A percentile compares a stretch with the other conserved stretches of the same genome.
phyloP scores from a whole-genome alignment of 2,888 invertebrate species.

The Cosmorhoe ocellata region DNA sequence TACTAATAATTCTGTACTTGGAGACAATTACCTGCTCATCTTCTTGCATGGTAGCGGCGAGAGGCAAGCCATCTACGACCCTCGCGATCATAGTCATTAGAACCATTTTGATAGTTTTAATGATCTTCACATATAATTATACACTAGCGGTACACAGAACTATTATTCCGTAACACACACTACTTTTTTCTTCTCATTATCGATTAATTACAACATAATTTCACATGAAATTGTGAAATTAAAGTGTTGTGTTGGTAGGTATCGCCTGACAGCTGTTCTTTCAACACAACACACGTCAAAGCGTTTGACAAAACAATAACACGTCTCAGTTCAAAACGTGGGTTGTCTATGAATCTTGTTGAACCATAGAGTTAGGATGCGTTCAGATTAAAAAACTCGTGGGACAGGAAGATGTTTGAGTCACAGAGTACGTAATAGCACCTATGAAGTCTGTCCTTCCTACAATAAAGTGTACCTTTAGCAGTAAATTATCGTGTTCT shows the following conservation, averaged over 20 bases:
- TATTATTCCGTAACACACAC: slow-evolving; percentile 37
- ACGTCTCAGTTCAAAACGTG: slow-evolving; percentile 59
- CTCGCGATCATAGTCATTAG: slow-evolving; percentile 98
- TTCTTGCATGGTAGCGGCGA: slow-evolving; percentile 98
- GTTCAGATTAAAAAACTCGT: slow-evolving; percentile 21
- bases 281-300: slow-evolving; percentile 59
- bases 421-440: too few species aligned
- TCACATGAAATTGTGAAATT: background rate
- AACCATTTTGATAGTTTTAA: slow-evolving; percentile 87
- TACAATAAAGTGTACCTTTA: too few species aligned
- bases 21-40: slow-evolving; percentile 92
- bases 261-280: slow-evolving; percentile 47
- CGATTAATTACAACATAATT: slow-evolving; percentile 38
- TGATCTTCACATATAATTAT: slow-evolving; percentile 39
- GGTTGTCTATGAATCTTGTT: slow-evolving; percentile 43
- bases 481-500: too few species aligned
- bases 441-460: too few species aligned
- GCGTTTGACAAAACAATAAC: slow-evolving; percentile 62
- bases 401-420: too few species aligned
- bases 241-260: background rate
- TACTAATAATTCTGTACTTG: background rate
- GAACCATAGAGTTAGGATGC: slow-evolving; percentile 21
- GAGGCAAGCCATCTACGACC: slow-evolving; percentile 95
- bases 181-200: slow-evolving; percentile 70
- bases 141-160: slow-evolving; percentile 31